Base-by-base conservation (phyloP, 2,797 vertebrate species). In the Characodon lateralis region DNA sequence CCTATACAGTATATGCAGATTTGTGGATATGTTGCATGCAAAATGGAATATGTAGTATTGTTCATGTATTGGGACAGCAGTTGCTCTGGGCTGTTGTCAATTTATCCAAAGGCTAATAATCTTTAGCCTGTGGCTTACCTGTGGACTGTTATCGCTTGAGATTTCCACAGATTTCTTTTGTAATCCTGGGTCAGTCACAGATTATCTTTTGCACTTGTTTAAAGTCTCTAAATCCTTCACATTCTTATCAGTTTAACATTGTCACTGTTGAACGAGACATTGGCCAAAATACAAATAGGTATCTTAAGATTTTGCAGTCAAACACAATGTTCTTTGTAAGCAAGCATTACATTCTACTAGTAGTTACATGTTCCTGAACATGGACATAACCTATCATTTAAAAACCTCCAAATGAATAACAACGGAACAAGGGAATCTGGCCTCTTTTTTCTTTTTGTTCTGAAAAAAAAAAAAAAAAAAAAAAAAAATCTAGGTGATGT, bases 151-250 rank as follows among this genome's bases (percentile, higher is more conserved):
- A 82, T 88, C 80, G 72, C 75, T 84, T 75, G 71, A 87, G 73
- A 83, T 85, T 90, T 76, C 53, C 7, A 74, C 75, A 88, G 84
- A 89, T 81, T 63, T 83, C 71, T 5, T 82, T 70, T 80, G 79
- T 90, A 92, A 93, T 90, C 83, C 80, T 74, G 46, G 48, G 72
- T 82, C 82, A 86, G 86, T 89, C 83, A 81, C 78, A 79, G 43
- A 71, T 88, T 89, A 89, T 86, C 85, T 80, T 81, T 78, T 71
- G 76, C 35, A 71, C 2, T 6, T 18, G 6, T 63, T 18, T 35
- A 18, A 50, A 63, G 7, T 63, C 18, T 31, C 6, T 28, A 59
- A 59, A 28, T 59, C 58, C 14, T 26, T 28, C 12, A 59, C 13
- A 28, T 26, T 59, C 13, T 59, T 5, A 59, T 28, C 73, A 72